A percentile compares a stretch with the other conserved stretches of the same genome.
phyloP scores from a whole-genome alignment of 2,797 vertebrate genomes.

The Gambelia wislizenii region DNA sequence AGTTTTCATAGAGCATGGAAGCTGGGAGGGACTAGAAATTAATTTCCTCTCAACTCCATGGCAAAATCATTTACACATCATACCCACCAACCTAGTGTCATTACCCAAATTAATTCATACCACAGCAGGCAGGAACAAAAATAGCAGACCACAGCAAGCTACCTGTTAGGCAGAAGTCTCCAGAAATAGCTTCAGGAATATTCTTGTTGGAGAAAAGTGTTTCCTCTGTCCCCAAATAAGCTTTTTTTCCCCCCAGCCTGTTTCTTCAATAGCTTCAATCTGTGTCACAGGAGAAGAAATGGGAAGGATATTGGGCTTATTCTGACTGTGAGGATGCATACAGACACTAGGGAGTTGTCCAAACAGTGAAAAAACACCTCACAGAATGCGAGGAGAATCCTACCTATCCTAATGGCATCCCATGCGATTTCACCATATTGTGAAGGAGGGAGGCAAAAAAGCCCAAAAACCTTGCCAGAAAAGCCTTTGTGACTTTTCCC shows the following conservation, averaged over 20 bases:
- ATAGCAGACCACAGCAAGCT: background rate
- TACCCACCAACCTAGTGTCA: background rate
- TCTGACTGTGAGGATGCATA: background rate
- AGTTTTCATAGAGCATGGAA: background rate
- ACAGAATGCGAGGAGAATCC: too few species aligned
- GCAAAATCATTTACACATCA: background rate
- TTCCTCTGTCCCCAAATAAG: background rate
- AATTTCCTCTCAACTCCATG: background rate
- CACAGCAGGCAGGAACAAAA: background rate
- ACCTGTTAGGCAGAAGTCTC: slow-evolving; percentile 4
- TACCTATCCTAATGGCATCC: too few species aligned
- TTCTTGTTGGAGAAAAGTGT: background rate
- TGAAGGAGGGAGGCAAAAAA: too few species aligned
- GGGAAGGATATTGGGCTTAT: background rate
- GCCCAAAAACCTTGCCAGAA: too few species aligned
- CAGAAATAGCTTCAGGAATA: background rate
- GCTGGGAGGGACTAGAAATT: background rate
- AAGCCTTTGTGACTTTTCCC: too few species aligned
- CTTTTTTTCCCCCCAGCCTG: background rate
- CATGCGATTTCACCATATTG: too few species aligned
- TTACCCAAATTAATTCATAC: background rate
- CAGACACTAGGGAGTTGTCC: too few species aligned
- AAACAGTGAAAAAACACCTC: too few species aligned
- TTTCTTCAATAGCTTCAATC: background rate
- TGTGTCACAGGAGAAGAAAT: background rate